Conservation (phyloP, 2,113 vertebrate genomes). For the Atractosteus spatula region DNA sequence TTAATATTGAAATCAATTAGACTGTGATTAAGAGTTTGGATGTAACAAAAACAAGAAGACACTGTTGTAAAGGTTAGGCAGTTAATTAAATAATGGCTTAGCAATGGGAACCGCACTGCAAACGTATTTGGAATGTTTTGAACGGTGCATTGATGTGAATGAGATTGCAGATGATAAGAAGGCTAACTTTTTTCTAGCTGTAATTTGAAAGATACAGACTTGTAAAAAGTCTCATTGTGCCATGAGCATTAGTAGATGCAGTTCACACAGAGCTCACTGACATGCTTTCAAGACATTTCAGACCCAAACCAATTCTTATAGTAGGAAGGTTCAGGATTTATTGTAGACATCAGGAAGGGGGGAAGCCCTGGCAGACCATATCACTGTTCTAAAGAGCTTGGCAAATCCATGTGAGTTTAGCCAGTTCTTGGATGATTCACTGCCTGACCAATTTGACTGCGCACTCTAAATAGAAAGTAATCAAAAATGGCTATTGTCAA, state of each 20-base stretch:
- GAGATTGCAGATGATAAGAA: no score
- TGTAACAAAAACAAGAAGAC: no score
- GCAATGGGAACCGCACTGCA: no score
- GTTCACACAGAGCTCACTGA: not conserved
- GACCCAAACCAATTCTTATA: not conserved
- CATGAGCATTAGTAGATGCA: no score
- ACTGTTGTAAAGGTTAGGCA: no score
- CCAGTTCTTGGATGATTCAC: not conserved
- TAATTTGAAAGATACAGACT: not conserved
- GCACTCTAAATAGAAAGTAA: not conserved
- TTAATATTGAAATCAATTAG: no score
- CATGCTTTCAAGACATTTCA: not conserved
- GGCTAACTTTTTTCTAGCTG: not conserved
- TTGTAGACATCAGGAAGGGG: not conserved
- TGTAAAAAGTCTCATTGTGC: not conserved
- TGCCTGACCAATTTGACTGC: not conserved
- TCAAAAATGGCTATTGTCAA: not conserved
- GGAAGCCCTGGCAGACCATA: not conserved
- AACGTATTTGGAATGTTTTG: no score
- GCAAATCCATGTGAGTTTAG: not conserved
- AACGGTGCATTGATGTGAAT: no score
- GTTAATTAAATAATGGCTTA: no score
- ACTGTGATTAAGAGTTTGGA: no score
- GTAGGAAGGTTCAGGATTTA: not conserved
- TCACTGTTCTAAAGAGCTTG: not conserved